Percentiles rank a stretch among this genome's conserved stretches.
phyloP scores from a whole-genome alignment of 2,797 vertebrate species.

The Tinamus major region DNA sequence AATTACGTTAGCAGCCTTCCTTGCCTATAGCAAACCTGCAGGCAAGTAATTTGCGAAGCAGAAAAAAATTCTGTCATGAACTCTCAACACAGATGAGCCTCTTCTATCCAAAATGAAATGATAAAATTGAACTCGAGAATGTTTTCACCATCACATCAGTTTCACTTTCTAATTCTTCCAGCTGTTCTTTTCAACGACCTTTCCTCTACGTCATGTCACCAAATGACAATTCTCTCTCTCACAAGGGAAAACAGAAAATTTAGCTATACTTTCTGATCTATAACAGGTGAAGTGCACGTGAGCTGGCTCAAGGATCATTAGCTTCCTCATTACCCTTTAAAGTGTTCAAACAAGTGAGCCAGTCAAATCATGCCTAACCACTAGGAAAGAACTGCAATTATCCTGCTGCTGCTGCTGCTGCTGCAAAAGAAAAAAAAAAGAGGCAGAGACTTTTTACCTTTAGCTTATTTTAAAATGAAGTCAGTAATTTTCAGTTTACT shows the following conservation, averaged over 20 bases:
- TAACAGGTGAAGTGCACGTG: fast-evolving
- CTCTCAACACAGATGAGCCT: not conserved
- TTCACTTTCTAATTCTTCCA: not conserved
- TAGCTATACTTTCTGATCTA: not conserved
- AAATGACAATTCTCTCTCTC: not conserved
- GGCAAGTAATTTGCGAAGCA: not conserved
- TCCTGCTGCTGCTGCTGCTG: not conserved
- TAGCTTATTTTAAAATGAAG: not conserved
- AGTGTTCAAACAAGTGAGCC: not conserved
- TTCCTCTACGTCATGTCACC: not conserved
- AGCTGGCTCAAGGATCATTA: fast-evolving
- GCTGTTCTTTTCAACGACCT: not conserved
- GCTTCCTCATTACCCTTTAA: not conserved
- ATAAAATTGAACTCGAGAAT: not conserved
- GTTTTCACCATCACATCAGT: not conserved
- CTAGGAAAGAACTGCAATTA: too few relatives aligned
- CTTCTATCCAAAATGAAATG: not conserved
- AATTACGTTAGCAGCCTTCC: not conserved
- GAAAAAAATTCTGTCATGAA: not conserved
- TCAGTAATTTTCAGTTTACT: not conserved
- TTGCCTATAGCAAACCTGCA: not conserved
- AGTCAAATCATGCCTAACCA: fast-evolving
- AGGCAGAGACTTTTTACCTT: fast-evolving
- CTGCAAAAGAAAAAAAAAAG: not conserved
- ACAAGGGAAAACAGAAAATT: not conserved